These are phyloP conservation scores for Piscicola geometra DNA, from an alignment of 2,888 invertebrate genomes.

Conservation along the genomic window DNA sequence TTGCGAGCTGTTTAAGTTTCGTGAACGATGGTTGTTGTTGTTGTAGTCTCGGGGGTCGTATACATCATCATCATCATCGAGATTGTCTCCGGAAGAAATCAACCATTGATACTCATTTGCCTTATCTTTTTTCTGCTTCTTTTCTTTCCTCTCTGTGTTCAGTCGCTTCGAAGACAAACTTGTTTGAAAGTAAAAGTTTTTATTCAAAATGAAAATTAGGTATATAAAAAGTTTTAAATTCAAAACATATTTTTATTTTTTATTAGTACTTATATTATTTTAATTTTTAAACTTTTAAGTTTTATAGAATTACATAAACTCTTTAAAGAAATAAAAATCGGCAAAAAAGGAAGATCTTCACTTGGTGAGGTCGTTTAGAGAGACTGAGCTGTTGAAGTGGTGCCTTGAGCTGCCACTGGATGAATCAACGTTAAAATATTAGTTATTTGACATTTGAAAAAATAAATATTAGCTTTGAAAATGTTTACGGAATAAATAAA, in stretches of 20 bases:
- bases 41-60: neutral
- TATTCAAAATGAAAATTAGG: too few relatives aligned
- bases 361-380: conserved; percentile 30
- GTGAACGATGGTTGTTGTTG: neutral
- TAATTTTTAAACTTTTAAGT: too few relatives aligned
- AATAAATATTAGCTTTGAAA: too few relatives aligned
- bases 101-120: conserved; percentile 17
- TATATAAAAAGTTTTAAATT: too few relatives aligned
- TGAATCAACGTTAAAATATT: too few relatives aligned
- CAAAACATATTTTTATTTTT: too few relatives aligned
- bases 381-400: conserved; percentile 23
- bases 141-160: conserved; percentile 29
- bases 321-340: too few relatives aligned
- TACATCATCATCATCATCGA: neutral
- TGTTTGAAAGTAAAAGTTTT: too few relatives aligned
- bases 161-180: conserved; percentile 23
- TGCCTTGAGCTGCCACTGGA: neutral
- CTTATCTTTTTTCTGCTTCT: conserved; percentile 20
- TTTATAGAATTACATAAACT: too few relatives aligned
- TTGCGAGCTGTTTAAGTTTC: neutral
- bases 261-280: too few relatives aligned
- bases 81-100: neutral
- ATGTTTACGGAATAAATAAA: too few relatives aligned
- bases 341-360: neutral
- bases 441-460: too few relatives aligned